A percentile compares a stretch with the other conserved stretches of the same genome.
Conservation (phyloP, 2,113 vertebrate genomes). For the Glaucomys volans region DNA sequence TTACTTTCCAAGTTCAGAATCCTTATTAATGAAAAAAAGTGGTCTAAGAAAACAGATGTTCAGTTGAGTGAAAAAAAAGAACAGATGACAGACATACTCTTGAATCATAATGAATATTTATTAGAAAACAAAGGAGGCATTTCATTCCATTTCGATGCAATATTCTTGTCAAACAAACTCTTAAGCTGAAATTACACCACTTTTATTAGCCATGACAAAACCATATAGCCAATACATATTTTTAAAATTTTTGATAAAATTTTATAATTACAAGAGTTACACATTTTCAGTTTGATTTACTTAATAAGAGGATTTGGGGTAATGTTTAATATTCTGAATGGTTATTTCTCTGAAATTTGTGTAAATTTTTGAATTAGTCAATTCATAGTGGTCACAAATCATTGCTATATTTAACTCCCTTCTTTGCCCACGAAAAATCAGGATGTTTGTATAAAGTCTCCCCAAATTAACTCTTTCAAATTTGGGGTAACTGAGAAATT, state of each 20-base stretch:
- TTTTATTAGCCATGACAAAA: background rate
- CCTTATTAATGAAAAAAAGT: conserved; percentile 8
- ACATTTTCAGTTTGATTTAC: background rate
- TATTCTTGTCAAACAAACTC: background rate
- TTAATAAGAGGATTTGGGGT: background rate
- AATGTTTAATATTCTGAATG: background rate
- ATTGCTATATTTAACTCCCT: background rate
- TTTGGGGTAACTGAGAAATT: background rate
- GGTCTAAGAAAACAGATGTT: conserved; percentile 51
- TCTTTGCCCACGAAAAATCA: background rate
- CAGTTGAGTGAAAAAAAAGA: background rate
- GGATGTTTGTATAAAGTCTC: background rate
- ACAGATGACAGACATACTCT: background rate
- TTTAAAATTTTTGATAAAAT: background rate
- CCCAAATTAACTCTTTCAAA: background rate
- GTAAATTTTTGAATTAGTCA: background rate
- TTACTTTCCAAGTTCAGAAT: conserved; percentile 48
- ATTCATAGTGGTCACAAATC: background rate
- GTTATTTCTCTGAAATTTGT: background rate
- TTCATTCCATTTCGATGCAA: background rate
- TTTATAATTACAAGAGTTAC: background rate
- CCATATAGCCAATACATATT: background rate
- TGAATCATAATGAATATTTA: background rate
- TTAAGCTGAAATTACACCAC: background rate
- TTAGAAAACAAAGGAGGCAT: background rate